Conservation (phyloP, 2,888 invertebrate species). For the Venusia cambrica region DNA sequence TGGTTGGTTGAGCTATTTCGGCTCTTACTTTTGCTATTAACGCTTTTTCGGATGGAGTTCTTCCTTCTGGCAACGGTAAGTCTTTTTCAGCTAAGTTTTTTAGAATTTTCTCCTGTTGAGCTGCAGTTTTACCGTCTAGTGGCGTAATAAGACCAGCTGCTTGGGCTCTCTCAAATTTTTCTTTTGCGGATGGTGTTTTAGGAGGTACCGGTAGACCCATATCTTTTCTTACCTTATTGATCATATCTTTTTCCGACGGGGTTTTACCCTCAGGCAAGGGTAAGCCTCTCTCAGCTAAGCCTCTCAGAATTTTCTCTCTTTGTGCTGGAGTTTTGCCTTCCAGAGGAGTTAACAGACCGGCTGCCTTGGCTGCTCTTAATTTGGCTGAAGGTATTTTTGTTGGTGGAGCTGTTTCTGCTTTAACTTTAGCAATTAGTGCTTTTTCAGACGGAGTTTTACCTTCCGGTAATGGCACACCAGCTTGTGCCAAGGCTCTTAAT, state of each 20-base stretch:
- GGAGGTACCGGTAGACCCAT: conserved; percentile 33
- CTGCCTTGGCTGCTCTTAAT: conserved; percentile 33
- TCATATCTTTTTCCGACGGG: conserved; percentile 35
- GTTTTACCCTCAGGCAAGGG: conserved; percentile 42
- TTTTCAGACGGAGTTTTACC: too few relatives aligned
- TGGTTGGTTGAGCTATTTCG: too few relatives aligned
- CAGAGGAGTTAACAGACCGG: conserved; percentile 35
- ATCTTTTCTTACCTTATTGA: conserved; percentile 31
- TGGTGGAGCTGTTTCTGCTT: too few relatives aligned
- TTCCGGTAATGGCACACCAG: too few relatives aligned
- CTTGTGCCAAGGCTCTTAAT: too few relatives aligned
- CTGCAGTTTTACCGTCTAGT: conserved; percentile 34
- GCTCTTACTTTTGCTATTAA: conserved; percentile 23
- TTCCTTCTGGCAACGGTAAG: conserved; percentile 33
- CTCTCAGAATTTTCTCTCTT: conserved; percentile 36
- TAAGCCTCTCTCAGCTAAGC: conserved; percentile 34
- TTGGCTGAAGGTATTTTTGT: conserved; percentile 28
- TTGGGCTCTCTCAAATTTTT: conserved; percentile 27
- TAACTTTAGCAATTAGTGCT: neutral
- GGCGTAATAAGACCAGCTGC: conserved; percentile 35
- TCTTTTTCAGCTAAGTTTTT: conserved; percentile 27
- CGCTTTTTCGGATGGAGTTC: conserved; percentile 36
- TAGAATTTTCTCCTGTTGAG: conserved; percentile 35
- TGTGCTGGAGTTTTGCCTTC: conserved; percentile 35
- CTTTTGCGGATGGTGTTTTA: conserved; percentile 24